phyloP scores from a whole-genome alignment of 2,113 vertebrate species.

The Misgurnus anguillicaudatus region DNA sequence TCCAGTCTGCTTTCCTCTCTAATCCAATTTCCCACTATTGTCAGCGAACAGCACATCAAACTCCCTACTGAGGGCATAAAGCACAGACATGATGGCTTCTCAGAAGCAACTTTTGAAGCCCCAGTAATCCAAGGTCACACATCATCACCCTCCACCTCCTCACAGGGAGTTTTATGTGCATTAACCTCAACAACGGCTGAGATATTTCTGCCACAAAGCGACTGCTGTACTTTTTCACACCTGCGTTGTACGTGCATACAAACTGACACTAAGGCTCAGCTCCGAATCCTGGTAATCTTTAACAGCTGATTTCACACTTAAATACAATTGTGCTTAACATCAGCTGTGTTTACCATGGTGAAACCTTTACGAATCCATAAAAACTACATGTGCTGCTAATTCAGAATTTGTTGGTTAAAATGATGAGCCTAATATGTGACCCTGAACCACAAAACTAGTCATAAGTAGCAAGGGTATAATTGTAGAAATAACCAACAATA shows the following conservation, averaged over 20 bases:
- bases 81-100: slow-evolving; percentile 38
- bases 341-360: neutral
- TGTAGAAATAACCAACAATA: too few relatives aligned
- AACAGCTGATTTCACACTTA: too few relatives aligned
- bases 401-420: too few relatives aligned
- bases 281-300: too few relatives aligned
- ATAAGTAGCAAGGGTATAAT: too few relatives aligned
- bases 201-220: slow-evolving; percentile 40
- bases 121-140: slow-evolving; percentile 37
- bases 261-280: neutral
- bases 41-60: slow-evolving; percentile 7
- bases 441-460: too few relatives aligned
- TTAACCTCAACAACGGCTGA: slow-evolving; percentile 29
- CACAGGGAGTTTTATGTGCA: slow-evolving; percentile 26
- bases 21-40: slow-evolving; percentile 31
- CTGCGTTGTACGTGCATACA: neutral
- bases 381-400: too few relatives aligned
- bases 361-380: too few relatives aligned
- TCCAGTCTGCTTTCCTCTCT: neutral
- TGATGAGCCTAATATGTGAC: too few relatives aligned
- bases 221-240: slow-evolving; percentile 1
- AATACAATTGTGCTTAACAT: too few relatives aligned
- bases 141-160: slow-evolving; percentile 29
- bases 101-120: slow-evolving; percentile 20
- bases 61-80: slow-evolving; percentile 43